Conservation (phyloP, 2,113 vertebrate genomes). For the Castor canadensis region DNA sequence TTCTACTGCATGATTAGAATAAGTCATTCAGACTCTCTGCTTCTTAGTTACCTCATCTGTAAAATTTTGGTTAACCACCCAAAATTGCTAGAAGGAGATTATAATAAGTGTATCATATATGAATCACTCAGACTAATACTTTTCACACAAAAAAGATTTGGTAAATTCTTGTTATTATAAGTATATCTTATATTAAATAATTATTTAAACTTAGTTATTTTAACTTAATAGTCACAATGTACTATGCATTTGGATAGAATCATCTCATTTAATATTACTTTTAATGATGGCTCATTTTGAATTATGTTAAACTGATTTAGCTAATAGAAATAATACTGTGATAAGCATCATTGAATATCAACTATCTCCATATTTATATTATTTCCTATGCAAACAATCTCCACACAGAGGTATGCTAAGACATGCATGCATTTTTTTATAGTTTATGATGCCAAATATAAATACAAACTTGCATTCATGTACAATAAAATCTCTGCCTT, state of each 20-base stretch:
- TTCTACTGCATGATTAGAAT: neutral
- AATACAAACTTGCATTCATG: neutral
- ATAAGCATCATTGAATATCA: neutral
- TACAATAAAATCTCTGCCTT: neutral
- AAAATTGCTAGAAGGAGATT: neutral
- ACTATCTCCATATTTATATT: neutral
- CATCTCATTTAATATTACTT: neutral
- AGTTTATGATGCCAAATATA: neutral
- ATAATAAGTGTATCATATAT: neutral
- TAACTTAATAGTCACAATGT: neutral
- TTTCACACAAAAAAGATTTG: neutral
- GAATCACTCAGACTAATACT: neutral
- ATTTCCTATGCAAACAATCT: neutral
- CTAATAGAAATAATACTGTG: neutral
- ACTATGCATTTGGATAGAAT: neutral
- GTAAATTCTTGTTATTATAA: conserved; percentile 37
- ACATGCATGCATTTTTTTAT: neutral
- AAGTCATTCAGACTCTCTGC: neutral
- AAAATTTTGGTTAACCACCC: neutral
- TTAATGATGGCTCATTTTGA: neutral
- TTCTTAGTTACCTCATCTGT: neutral
- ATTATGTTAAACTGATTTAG: neutral
- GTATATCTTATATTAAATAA: neutral
- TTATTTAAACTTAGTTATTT: neutral
- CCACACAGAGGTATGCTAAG: neutral